Percentiles rank a stretch among this genome's conserved stretches.
These are phyloP conservation scores for Platichthys stellatus DNA, from an alignment of 2,113 vertebrate species.

Conservation along the genomic window DNA sequence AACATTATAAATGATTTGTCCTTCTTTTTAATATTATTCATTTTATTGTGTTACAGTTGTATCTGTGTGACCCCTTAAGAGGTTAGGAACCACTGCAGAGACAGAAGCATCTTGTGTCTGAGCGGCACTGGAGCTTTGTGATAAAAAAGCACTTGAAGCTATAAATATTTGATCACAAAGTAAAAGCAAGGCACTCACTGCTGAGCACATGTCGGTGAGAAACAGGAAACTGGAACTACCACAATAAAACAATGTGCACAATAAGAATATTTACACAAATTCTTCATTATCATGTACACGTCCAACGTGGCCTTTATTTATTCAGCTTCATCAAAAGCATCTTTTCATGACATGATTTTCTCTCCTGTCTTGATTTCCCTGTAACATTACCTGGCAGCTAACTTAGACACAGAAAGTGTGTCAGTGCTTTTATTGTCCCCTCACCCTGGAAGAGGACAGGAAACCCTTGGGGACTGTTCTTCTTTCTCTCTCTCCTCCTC, in stretches of 20 bases:
- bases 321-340: not conserved
- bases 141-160: constrained; percentile 53
- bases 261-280: not conserved
- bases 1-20: too few species aligned
- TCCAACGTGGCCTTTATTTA: too few species aligned
- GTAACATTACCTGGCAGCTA: constrained; percentile 44
- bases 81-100: constrained; percentile 3
- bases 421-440: constrained; percentile 65
- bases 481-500: constrained; percentile 26
- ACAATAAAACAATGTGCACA: constrained; percentile 11
- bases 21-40: not conserved
- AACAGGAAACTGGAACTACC: not conserved
- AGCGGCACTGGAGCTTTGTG: constrained; percentile 12
- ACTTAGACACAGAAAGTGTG: constrained; percentile 59
- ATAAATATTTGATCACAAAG: constrained; percentile 71
- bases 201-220: constrained; percentile 21
- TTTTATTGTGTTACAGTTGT: not conserved
- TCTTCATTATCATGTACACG: not conserved
- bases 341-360: not conserved
- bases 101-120: not conserved
- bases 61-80: not conserved
- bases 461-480: constrained; percentile 53
- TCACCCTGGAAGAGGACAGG: constrained; percentile 46
- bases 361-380: not conserved
- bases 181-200: constrained; percentile 42